Evolutionary conservation across 2,113 vertebrate genomes (phyloP).

Genomic region (Platycercus adscitus): DNA sequence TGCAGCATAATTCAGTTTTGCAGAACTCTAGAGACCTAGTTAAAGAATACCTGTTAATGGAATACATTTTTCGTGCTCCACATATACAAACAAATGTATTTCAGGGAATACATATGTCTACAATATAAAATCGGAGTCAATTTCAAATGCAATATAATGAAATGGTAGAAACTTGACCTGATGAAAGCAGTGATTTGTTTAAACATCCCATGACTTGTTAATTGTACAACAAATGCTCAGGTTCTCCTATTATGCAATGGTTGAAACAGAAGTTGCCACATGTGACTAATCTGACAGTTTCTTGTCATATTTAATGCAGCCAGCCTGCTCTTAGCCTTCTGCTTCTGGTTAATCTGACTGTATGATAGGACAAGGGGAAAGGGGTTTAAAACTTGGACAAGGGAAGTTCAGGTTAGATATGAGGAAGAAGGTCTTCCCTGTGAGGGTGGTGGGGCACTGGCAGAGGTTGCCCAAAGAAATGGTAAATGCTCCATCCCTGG

Average conservation of each 20-base stretch:
- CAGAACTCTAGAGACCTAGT: neutral
- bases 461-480: neutral
- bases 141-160: neutral
- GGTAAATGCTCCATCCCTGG: neutral
- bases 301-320: neutral
- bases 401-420: neutral
- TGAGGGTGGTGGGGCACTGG: neutral
- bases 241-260: neutral
- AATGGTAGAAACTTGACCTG: neutral
- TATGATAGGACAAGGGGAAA: neutral
- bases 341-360: neutral
- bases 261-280: neutral
- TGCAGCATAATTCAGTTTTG: conserved; percentile 14
- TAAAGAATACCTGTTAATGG: conserved; percentile 54
- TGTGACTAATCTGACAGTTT: neutral
- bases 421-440: neutral
- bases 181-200: neutral
- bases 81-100: neutral
- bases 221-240: neutral
- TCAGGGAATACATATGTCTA: neutral
- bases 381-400: neutral
- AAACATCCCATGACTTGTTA: neutral
- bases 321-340: neutral
- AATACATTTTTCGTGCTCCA: conserved; percentile 51
- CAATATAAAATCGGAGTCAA: neutral